Conservation (phyloP, 64 coral and sea anemone species). For the Actinia tenebrosa region DNA sequence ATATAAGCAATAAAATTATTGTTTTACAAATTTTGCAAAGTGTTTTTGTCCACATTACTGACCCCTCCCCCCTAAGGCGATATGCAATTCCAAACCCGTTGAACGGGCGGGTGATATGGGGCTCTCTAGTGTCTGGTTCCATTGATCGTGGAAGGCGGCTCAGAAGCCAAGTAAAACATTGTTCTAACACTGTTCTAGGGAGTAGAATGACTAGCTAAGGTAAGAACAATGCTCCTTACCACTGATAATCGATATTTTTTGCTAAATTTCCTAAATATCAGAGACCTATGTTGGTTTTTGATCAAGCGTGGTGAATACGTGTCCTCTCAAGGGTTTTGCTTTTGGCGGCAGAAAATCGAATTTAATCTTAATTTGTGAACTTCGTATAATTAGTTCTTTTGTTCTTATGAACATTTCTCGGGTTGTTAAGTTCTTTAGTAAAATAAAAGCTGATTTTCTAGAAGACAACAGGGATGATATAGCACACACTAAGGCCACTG, state of each 20-base stretch:
- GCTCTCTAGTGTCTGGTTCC: background rate
- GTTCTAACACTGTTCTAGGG: background rate
- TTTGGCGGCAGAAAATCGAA: background rate
- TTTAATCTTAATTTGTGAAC: background rate
- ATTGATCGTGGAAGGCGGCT: background rate
- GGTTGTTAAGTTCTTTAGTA: too few relatives aligned
- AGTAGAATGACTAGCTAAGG: background rate
- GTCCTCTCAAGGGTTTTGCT: background rate
- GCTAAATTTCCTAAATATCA: background rate
- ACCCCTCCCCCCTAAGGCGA: background rate
- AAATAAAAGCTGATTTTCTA: too few relatives aligned
- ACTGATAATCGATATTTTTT: background rate
- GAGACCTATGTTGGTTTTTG: too few relatives aligned
- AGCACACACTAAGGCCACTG: too few relatives aligned
- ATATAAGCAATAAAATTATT: too few relatives aligned
- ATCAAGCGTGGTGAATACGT: background rate
- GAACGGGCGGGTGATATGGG: background rate
- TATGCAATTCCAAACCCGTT: background rate
- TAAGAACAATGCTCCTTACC: background rate
- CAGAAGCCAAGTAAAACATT: background rate
- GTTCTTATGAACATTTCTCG: too few relatives aligned
- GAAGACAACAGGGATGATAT: too few relatives aligned
- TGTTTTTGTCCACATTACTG: background rate
- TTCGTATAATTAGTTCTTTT: too few relatives aligned
- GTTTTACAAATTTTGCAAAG: too few relatives aligned